Evolutionary conservation across 2,113 vertebrate species (phyloP), one percentile per base, ranked within the genome.

Genomic region (Loxodonta africana): DNA sequence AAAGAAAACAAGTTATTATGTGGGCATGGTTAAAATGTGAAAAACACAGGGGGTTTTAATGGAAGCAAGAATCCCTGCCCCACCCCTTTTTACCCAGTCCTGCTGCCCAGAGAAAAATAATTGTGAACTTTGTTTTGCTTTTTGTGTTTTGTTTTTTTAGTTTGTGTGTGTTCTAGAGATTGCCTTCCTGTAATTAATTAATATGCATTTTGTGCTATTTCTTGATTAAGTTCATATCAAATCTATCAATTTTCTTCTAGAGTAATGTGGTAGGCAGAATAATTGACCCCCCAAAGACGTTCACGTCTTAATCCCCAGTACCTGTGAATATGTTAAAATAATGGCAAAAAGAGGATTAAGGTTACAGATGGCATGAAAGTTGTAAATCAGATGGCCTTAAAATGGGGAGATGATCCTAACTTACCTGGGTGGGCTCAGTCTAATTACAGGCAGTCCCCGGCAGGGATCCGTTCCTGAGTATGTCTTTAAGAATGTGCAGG

Each of bases 151-250:
- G 5, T 62, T 62, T 62, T 8, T 53, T 53, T 53, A 53, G 37
- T 53, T 53, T 53, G 11, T 53, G 6, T 62, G 18, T 15, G 9
- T 71, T 84, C 57, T 77, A 63, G 60, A 63, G 57, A 60, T 62
- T 93, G 69, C 76, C 76, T 87, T 83, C 37, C 48, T 85, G 73
- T 92, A 92, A 95, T 93, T 87, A 93, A 95, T 46, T 83, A 86
- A 86, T 85, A 90, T 69, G 81, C 77, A 90, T 83, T 63, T 48
- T 3, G 41, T 63, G 57, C 76, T 87, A 37, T 69, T 86, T 86
- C 65, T 82, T 93, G 57, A 83, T 87, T 69, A 93, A 91, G 76
- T 86, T 96, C 57, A 87, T 95, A 93, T 62, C 30, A 87, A 51
- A 82, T n/a, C 10, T 62, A 95, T 62, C 62, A 94, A 95, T 85